phyloP scores from a whole-genome alignment of 2,113 vertebrate genomes.

The Megaceryle torquata region DNA sequence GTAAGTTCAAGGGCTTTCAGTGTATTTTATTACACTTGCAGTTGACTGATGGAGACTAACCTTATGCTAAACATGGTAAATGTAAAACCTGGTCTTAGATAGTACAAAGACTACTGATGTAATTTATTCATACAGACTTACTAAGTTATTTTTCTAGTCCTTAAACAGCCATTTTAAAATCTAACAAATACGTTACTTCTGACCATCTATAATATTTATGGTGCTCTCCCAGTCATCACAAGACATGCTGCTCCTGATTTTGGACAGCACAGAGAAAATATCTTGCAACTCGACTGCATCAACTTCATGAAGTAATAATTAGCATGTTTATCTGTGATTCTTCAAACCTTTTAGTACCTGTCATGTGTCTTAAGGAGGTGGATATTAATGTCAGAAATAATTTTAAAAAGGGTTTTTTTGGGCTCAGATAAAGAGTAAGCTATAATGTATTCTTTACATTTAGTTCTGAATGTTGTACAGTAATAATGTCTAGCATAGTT shows the following conservation, averaged over 20 bases:
- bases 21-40: not conserved
- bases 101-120: not conserved
- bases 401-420: not conserved
- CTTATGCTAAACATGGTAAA: not conserved
- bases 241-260: not conserved
- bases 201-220: not conserved
- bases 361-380: not conserved
- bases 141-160: not conserved
- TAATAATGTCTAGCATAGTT: not conserved
- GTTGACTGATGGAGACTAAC: not conserved
- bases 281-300: not conserved
- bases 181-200: not conserved
- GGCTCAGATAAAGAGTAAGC: not conserved
- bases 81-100: not conserved
- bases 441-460: not conserved
- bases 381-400: not conserved
- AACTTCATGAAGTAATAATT: not conserved
- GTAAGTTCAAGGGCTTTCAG: not conserved
- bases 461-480: not conserved
- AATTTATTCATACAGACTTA: not conserved
- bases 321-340: not conserved
- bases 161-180: not conserved
- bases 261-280: not conserved
- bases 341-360: not conserved
- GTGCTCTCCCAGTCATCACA: not conserved